phyloP scores from a whole-genome alignment of 2,888 invertebrate genomes.

The Mycalesis mineus region DNA sequence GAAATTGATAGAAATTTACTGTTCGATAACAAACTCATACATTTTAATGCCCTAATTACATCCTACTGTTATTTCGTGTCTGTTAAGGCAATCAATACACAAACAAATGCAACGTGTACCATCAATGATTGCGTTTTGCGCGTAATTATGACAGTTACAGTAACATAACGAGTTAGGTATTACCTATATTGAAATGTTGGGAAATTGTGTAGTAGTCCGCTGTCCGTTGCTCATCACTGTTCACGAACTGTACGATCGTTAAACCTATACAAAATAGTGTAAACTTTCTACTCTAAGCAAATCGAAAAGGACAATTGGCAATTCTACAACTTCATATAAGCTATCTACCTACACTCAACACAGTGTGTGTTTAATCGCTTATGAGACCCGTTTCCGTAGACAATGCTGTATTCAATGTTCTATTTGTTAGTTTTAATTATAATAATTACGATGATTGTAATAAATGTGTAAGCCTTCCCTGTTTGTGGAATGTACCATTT shows the following conservation, averaged over 20 bases:
- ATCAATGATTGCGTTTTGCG: too few relatives aligned
- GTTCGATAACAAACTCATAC: too few relatives aligned
- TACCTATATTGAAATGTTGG: too few relatives aligned
- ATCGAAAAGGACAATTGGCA: conserved; percentile 29
- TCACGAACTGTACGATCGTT: neutral
- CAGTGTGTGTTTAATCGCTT: conserved; percentile 19
- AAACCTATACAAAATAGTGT: conserved; percentile 7
- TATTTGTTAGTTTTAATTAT: conserved; percentile 20
- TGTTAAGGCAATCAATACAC: too few relatives aligned
- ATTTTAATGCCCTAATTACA: too few relatives aligned
- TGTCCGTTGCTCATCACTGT: too few relatives aligned
- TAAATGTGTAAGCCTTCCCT: neutral
- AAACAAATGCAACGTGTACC: too few relatives aligned
- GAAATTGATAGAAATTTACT: too few relatives aligned
- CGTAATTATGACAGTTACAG: too few relatives aligned
- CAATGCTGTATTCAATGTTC: conserved; percentile 26
- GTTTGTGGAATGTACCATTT: conserved; percentile 10
- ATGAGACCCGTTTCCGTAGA: conserved; percentile 27
- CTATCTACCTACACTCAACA: neutral
- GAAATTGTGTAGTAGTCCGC: too few relatives aligned
- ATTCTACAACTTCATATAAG: neutral
- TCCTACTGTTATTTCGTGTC: too few relatives aligned
- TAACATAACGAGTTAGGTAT: too few relatives aligned
- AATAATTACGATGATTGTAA: conserved; percentile 2
- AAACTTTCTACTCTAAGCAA: conserved; percentile 24